Percentiles rank a stretch among this genome's conserved stretches.
phyloP scores from a whole-genome alignment of 2,797 vertebrate genomes.

The Liasis olivaceus region DNA sequence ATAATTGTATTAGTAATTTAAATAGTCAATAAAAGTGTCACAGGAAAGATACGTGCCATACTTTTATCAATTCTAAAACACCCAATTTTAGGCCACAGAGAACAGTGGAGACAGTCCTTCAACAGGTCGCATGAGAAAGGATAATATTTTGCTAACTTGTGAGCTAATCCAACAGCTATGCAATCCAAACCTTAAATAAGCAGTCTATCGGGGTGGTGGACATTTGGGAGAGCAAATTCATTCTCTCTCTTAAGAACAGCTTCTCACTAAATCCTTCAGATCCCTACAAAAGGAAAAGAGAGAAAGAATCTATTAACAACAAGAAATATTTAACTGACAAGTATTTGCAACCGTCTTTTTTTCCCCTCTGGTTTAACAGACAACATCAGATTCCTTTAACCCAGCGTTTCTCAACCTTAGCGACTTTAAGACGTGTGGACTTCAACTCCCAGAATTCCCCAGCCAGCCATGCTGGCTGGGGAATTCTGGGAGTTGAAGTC shows the following conservation, averaged over 20 bases:
- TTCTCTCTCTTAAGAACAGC: slow-evolving; percentile 84
- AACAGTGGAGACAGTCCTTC: not conserved
- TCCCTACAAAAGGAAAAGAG: slow-evolving; percentile 72
- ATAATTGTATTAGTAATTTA: not conserved
- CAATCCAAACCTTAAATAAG: slow-evolving; percentile 86
- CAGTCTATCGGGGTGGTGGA: slow-evolving; percentile 84
- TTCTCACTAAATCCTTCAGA: slow-evolving; percentile 81
- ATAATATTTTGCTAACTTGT: not conserved
- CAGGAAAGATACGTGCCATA: not conserved
- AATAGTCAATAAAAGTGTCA: not conserved
- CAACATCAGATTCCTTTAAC: not conserved
- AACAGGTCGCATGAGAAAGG: not conserved
- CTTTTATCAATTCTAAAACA: not conserved
- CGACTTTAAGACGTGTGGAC: no score
- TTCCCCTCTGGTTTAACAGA: not conserved
- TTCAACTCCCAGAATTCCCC: no score
- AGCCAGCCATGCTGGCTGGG: no score
- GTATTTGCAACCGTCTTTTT: not conserved
- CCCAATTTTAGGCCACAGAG: not conserved
- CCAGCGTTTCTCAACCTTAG: not conserved
- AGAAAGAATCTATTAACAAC: not conserved
- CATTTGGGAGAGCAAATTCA: slow-evolving; percentile 87
- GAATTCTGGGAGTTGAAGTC: no score
- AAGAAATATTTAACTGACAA: not conserved
- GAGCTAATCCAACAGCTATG: not conserved